Evolutionary conservation across 2,888 invertebrate species (phyloP), one percentile per base, ranked within the genome.

Genomic region (Caenorhabditis uteleia): DNA sequence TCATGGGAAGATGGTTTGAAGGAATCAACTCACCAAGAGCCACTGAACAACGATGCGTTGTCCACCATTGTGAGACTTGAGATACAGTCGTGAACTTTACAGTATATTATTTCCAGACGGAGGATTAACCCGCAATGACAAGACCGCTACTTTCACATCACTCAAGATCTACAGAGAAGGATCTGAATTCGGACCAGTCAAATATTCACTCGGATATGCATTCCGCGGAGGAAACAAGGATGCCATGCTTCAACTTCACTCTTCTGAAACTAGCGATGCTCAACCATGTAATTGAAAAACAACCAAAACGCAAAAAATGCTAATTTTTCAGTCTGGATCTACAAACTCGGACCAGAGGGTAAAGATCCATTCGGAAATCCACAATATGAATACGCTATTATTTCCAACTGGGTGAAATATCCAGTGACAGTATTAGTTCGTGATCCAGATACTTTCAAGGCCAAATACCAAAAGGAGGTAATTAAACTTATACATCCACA

Each of bases 331-430:
- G 83, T 82, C 78, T 83, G 83, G 83, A 78, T 83, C 53, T 83
- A 84, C 75, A 78, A 80, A 55, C 78, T 84, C 36, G 83, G 83
- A 31, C 83, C 83, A 34, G 79, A 80, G 51, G 82, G 83, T 29
- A 80, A 80, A 49, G 83, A 83, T 59, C 79, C 83, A 23, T 84
- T 83, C 74, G 83, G 83, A 49, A 83, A 83, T 57, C 70, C 80
- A 33, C 83, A 83, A 66, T 83, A 83, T 74, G 83, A 83, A 59
- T 83, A 82, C 62, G 82, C 83, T 21, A 78, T 83, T 56, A 79
- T 83, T 26, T 77, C 77, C n/a, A 83, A 83, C 67, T 82, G 83
- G 83, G 83, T 83, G 43, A 82, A 82, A 59, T 84, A 84, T 56
- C 83, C 83, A 26, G 81, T 83, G 20, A 83, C 81, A 26, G 83